Conservation (phyloP, 2,888 invertebrate species). For the Nemurella pictetii region DNA sequence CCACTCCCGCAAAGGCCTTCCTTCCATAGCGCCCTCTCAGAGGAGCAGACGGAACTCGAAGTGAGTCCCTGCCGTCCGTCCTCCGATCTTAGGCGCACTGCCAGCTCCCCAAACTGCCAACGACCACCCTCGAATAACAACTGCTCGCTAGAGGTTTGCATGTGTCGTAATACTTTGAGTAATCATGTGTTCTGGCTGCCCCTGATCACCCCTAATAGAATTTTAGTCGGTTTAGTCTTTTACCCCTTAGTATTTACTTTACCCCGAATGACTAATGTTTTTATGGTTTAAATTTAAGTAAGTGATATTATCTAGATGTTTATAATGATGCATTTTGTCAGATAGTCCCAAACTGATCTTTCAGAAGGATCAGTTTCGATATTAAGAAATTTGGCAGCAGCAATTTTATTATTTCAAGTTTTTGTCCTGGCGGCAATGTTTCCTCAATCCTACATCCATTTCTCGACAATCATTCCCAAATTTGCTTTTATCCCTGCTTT, state of each 20-base stretch:
- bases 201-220: background rate
- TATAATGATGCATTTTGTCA: background rate
- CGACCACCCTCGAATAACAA: too few species aligned
- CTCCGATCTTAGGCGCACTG: background rate
- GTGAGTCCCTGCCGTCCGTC: slow-evolving; percentile 8
- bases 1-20: slow-evolving; percentile 4
- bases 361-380: background rate
- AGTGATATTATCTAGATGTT: background rate
- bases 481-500: background rate
- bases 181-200: background rate
- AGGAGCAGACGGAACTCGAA: background rate
- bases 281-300: background rate
- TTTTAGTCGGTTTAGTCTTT: background rate
- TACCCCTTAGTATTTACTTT: background rate
- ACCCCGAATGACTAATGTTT: background rate
- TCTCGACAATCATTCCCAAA: background rate
- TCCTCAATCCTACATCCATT: background rate
- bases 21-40: slow-evolving; percentile 27
- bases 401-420: background rate
- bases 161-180: background rate
- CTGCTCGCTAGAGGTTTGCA: background rate
- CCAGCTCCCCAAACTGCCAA: background rate
- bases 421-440: background rate
- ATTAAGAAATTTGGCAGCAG: background rate
- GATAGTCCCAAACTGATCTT: background rate